phyloP scores from a whole-genome alignment of 2,888 invertebrate species.

The Drosophila vallismaia region DNA sequence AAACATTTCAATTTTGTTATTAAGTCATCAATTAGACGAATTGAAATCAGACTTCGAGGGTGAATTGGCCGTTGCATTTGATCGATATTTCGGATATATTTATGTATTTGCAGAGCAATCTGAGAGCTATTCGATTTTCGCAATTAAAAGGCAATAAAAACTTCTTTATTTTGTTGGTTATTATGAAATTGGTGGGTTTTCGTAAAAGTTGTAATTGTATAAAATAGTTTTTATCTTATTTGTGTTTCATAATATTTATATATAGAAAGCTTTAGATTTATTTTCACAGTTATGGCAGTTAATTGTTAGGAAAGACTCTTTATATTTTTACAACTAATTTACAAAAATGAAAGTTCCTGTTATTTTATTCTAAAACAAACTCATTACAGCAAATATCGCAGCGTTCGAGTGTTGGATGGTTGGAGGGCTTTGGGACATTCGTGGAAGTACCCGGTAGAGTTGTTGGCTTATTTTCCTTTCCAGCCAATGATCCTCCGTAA shows the following conservation, averaged over 20 bases:
- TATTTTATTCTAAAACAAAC: conserved; percentile 61
- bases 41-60: conserved; percentile 31
- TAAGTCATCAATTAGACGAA: conserved; percentile 73
- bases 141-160: conserved; percentile 18
- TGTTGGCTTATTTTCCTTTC: conserved; percentile 30
- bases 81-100: conserved; percentile 6
- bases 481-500: conserved; percentile 38
- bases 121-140: conserved; percentile 11
- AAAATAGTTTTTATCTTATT: neutral
- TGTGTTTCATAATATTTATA: neutral
- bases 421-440: conserved; percentile 14
- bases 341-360: neutral
- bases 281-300: conserved; percentile 12
- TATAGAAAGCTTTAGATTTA: neutral
- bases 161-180: conserved; percentile 14
- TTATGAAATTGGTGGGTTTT: conserved; percentile 9
- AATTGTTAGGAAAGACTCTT: neutral
- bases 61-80: conserved; percentile 13
- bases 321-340: neutral
- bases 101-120: neutral
- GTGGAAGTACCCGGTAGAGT: conserved; percentile 31
- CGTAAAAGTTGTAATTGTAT: conserved; percentile 1
- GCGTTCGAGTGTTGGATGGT: conserved; percentile 58
- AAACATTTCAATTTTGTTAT: conserved; percentile 78
- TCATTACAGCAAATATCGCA: conserved; percentile 79